Evolutionary conservation across 2,888 invertebrate species (phyloP), one percentile per base, ranked within the genome.

Genomic region (Agonum fuliginosum): DNA sequence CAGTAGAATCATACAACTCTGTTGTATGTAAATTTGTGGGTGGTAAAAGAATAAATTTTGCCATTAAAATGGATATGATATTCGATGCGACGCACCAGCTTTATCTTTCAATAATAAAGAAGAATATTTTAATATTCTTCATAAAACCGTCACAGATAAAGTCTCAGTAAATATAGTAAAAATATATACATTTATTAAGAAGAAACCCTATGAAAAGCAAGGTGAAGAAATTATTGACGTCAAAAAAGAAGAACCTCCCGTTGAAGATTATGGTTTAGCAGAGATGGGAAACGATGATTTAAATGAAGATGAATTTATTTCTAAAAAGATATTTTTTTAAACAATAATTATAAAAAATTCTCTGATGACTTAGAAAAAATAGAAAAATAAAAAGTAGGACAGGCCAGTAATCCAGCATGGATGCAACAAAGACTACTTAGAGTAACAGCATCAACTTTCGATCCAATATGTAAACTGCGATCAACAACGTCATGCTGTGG

Each of bases 391-490:
- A n/a, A n/a, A n/a, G n/a, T n/a, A n/a, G n/a, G n/a, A n/a, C n/a
- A n/a, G n/a, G n/a, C n/a, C n/a, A n/a, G n/a, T n/a, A n/a, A n/a
- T n/a, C n/a, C n/a, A n/a, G n/a, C n/a, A n/a, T n/a, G n/a, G n/a
- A n/a, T n/a, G n/a, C n/a, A n/a, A n/a, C n/a, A n/a, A n/a, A 8
- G 22, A 51, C n/a, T n/a, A n/a, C n/a, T n/a, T 14, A 37, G 14
- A 17, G 12, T 69, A 37, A 69, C 69, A 69, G 69, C 34, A 2
- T 65, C 27, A 3, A 65, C 17, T 69, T 69, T 69, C 17, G 41
- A 20, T 20, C 37, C 34, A 14, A 20, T 71, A 24, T 71, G 19
- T 22, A 72, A 46, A 51, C 24, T 48, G 10, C 41, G 71, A 51
- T 27, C 51, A 34, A 72, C 2, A 20, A 72, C 72, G 27, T 6